Base-by-base conservation (phyloP, 92 coral and sea anemone species). In the Porites rus region DNA sequence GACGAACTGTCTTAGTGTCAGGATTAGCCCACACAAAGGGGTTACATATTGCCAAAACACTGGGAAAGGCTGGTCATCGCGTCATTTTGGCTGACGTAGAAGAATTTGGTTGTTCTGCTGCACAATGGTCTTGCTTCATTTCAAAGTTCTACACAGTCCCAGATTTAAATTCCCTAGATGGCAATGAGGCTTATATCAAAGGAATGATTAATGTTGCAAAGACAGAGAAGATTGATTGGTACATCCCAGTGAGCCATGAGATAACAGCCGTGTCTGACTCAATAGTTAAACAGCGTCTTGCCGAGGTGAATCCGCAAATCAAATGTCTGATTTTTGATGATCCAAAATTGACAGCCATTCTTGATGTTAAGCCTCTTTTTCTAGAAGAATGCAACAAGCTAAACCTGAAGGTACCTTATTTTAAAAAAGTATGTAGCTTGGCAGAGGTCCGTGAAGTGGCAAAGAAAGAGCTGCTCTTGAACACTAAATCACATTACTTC, bases 191-290 rank as follows among this genome's bases (percentile, higher is more conserved):
- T 8, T 90, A 90, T 77, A 66, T 90, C 68, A 77, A 80, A 46
- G 92, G 74, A n/a, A 80, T 90, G 20, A 59, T 90, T 8, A 53
- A 85, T 68, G 38, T 90, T 12, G 90, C 92, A 17, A 14, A 69
- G 9, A 31, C 50, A 28, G 92, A 90, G 83, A 84, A 85, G 7
- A 62, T 90, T 31, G 92, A 90, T 76, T 90, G 92, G 92, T 90
- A 77, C 22, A 85, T 90, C 53, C 92, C 92, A 25, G 74, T 90
- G 11, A 90, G 92, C 63, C 88, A 90, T 52, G 72, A 82, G 5
- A 69, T 53, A 28, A 72, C 84, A n/a, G 92, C 87, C 9, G 17
- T 85, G 59, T 51, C 81, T 24, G 88, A 90, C 18, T 76, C 88
- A 21, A 65, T 78, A 19, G 58, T 90, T 12, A 77, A 90, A 62